phyloP scores from a whole-genome alignment of 2,797 vertebrate species.

The Sebastes steindachneri region DNA sequence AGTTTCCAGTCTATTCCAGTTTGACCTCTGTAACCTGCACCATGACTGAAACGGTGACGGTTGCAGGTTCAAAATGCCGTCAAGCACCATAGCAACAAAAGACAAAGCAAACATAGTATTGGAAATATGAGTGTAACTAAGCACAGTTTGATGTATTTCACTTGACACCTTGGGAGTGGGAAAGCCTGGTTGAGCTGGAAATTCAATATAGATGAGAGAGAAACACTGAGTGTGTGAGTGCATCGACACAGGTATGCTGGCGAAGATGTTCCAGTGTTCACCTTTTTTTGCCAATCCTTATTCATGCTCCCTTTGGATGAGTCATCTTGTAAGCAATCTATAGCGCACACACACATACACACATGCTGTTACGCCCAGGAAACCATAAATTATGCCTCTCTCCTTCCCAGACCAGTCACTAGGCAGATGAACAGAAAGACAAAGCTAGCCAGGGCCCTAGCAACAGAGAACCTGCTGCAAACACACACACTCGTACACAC shows the following conservation, averaged over 20 bases:
- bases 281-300: constrained; percentile 16
- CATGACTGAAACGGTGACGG: background rate
- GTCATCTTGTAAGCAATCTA: constrained; percentile 47
- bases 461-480: constrained; percentile 61
- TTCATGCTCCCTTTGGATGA: constrained; percentile 45
- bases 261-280: constrained; percentile 19
- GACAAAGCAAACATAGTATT: constrained; percentile 19
- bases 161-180: constrained; percentile 27
- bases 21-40: constrained; percentile 3
- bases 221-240: background rate
- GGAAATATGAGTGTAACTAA: constrained; percentile 27
- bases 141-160: constrained; percentile 33
- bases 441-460: constrained; percentile 69
- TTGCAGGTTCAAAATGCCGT: background rate
- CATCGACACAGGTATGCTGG: constrained; percentile 1
- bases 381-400: constrained; percentile 70
- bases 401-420: constrained; percentile 66
- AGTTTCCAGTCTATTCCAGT: background rate
- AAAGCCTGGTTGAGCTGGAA: constrained; percentile 22
- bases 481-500: constrained; percentile 12
- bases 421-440: constrained; percentile 74
- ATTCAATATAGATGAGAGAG: constrained; percentile 40
- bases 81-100: constrained; percentile 10
- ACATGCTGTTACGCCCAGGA: constrained; percentile 62
- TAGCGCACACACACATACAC: constrained; percentile 1